Base-by-base conservation (phyloP, 1,140 invertebrate genomes). In the Drosophila parabipectinata region DNA sequence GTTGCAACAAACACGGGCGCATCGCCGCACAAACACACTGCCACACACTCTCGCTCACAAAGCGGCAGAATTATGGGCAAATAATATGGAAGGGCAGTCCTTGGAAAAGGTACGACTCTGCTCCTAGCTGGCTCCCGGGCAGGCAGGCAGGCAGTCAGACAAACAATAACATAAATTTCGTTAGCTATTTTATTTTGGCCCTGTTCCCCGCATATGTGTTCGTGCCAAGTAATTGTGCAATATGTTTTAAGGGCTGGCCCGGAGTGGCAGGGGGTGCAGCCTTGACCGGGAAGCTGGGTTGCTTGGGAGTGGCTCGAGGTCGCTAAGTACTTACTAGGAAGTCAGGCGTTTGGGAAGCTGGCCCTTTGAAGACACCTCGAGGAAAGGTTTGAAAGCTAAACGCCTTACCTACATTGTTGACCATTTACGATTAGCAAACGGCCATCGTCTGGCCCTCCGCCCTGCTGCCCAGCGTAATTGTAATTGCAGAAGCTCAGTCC, bases 161-260 rank as follows among this genome's bases (percentile, higher is more conserved):
- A 88, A 87, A 87, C 83, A 87, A 88, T 87, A 87, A 88, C 83
- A 87, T 87, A 87, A 87, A 87, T 87, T 87, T 88, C 67, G 61
- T 82, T 62, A 83, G 83, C 72, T 68, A 82, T 87, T 77, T 81
- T 81, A 67, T 75, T 74, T 69, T 75, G 47, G 59, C 30, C 56
- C 48, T 45, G 10, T 30, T 8, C 9, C 34, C 24, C 66, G 28
- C 67, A 26, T 62, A 45, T 60, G 54, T 53, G 48, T 61, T 58
- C 61, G 60, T 26, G 75, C 66, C 69, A 79, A 82, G 82, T 88
- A 87, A 87, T 87, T 87, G 82, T 87, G 75, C 82, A 87, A 87
- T 87, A 87, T 87, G 82, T 87, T 87, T 88, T 79, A 76, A 66
- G 64, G 71, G 45, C 64, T 64, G 58, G 69, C 83, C 56, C 57